Base-by-base conservation (phyloP, 1,140 invertebrate species). In the Papilio machaon region DNA sequence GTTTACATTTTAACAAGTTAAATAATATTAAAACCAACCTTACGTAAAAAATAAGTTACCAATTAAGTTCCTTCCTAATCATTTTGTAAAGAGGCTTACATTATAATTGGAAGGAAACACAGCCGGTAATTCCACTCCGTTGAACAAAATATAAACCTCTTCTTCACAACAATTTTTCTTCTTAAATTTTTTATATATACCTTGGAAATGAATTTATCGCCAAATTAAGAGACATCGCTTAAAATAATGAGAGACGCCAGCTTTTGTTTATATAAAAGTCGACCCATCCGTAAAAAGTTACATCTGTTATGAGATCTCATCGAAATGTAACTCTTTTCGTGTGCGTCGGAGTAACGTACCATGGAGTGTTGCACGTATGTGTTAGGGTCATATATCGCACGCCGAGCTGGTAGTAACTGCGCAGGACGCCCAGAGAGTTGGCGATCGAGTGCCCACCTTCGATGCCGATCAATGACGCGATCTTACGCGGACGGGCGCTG, bases 301-400 rank as follows among this genome's bases (percentile, higher is more conserved):
- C 46, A 47, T 49, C 47, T 11, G 5, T 11, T 9, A 11, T 11
- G 10, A 49, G 47, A 49, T 17, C 52, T 17, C 5, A n/a, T 54
- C 4, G 10, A 49, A 49, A 13, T n/a, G 15, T 54, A n/a, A 54
- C 5, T n/a, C 15, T 17, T 54, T 4, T 17, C 15, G 52, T 4
- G 10, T 49, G 10, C 15, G 17, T 54, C 52, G 17, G 10, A 11
- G 19, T 52, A n/a, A 90, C 90, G 94, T 95, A 97, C 97, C 97
- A 98, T 46, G 97, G 97, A 70, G 97, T 98, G 89, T 98, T 97
- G 95, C 98, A 98, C 82, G 96, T 98, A 93, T 98, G 98, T 2
- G 97, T 98, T 7, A 98, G 95, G 11, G 98, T 98, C 93, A 98
- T 96, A 89, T 98, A 98, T 73, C 98, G 95, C 9, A 97, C 97